Base-by-base conservation (phyloP, 2,797 vertebrate genomes). In the Melanotaenia maccullochi region DNA sequence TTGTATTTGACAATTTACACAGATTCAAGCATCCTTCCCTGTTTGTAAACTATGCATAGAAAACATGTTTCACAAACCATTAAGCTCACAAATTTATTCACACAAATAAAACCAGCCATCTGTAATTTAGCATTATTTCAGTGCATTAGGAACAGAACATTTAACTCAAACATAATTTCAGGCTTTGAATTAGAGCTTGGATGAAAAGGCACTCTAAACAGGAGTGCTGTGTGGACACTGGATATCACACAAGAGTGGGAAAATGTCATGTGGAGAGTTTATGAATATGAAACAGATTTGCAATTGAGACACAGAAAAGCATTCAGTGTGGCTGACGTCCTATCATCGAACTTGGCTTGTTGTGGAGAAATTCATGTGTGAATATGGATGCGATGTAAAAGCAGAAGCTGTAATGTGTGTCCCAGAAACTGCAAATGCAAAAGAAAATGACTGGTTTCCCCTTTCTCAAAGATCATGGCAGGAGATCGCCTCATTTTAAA, bases 51-150 rank as follows among this genome's bases (percentile, higher is more conserved):
- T 81, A 75, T 30, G 60, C 78, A 79, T 60, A 81, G 77, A 89
- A 88, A 93, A 91, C 86, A 87, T 88, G 88, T 90, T 93, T 92
- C 91, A 90, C 91, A 92, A 93, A 90, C 92, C 91, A 92, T 92
- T 92, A 91, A 84, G 85, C 85, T 75, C 81, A 68, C 73, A 91
- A 91, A 93, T 91, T 65, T 91, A 92, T 89, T 91, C 88, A 89
- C 79, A 88, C 89, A 93, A 89, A 93, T 93, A 93, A 93, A 93
- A 90, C 84, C 85, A 88, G 79, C 82, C 87, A 90, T 92, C 87
- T 94, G 88, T 85, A 93, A 91, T 93, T 90, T 87, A 88, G 86
- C 85, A 92, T 90, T 93, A 91, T 92, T 92, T 91, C 87, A 89
- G 90, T 88, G 88, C 89, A 90, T 92, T 92, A 92, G 90, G 87